phyloP scores from a whole-genome alignment of 30 jellyfish, hydroid and myxozoan species.

The Hydractinia echinata region DNA sequence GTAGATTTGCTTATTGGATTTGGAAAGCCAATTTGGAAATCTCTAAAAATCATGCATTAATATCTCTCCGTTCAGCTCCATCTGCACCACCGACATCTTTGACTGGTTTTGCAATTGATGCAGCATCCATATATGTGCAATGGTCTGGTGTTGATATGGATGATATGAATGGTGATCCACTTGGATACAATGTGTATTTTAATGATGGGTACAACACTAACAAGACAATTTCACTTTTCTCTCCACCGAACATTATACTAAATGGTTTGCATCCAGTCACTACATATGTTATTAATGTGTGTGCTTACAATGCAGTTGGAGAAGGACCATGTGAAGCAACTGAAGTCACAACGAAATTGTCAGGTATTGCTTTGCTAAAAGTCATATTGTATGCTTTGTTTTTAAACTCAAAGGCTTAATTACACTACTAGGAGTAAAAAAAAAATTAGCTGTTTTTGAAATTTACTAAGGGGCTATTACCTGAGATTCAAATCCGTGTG shows the following conservation, averaged over 20 bases:
- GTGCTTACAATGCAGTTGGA: slow-evolving; percentile 16
- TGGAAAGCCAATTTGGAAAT: too few species aligned
- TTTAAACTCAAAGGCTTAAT: too few species aligned
- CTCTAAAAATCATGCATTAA: too few species aligned
- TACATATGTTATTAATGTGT: background rate
- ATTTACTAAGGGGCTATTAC: too few species aligned
- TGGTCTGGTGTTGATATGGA: background rate
- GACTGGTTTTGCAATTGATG: background rate
- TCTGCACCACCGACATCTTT: background rate
- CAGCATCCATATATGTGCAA: background rate
- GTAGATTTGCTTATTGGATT: too few species aligned
- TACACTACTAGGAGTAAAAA: too few species aligned
- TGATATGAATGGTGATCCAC: slow-evolving; percentile 3
- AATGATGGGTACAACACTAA: background rate
- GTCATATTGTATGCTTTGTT: too few species aligned
- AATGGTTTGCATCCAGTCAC: background rate
- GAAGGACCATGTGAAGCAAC: slow-evolving; percentile 26
- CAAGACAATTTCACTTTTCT: background rate
- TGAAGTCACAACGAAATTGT: background rate
- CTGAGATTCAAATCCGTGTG: too few species aligned
- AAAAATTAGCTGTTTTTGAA: too few species aligned
- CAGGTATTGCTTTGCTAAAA: background rate
- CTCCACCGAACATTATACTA: background rate
- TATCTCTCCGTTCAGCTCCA: background rate
- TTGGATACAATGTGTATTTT: slow-evolving; percentile 10